Conservation (phyloP, 1,140 invertebrate genomes). For the Drosophila kohkoa region DNA sequence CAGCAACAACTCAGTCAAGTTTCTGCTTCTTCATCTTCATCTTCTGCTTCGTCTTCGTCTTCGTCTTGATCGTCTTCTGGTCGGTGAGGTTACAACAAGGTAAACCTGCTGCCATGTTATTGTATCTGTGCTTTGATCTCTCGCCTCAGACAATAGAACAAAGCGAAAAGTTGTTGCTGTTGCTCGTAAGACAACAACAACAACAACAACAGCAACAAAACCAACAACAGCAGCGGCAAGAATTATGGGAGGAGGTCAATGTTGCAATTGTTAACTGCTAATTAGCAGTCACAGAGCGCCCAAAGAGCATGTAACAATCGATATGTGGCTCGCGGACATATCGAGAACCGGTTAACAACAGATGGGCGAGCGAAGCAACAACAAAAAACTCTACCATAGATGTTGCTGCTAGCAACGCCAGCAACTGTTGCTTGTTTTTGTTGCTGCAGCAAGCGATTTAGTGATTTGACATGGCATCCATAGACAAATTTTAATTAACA, state of each 20-base stretch:
- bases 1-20: conserved; percentile 42
- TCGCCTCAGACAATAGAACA: conserved; percentile 74
- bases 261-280: conserved; percentile 79
- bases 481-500: conserved; percentile 31
- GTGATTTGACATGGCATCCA: conserved; percentile 35
- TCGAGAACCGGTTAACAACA: conserved; percentile 59
- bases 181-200: conserved; percentile 32
- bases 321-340: conserved; percentile 53
- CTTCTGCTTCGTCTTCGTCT: conserved; percentile 25
- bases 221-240: conserved; percentile 39
- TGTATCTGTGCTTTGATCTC: conserved; percentile 75
- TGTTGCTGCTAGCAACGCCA: conserved; percentile 13
- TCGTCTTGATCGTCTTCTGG: conserved; percentile 22
- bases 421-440: background rate
- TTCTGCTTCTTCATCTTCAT: conserved; percentile 22
- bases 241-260: conserved; percentile 78
- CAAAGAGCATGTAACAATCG: conserved; percentile 64
- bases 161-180: conserved; percentile 65
- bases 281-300: conserved; percentile 65
- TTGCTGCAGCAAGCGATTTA: conserved; percentile 26
- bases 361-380: background rate
- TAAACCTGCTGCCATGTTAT: conserved; percentile 76
- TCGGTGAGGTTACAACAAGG: conserved; percentile 75
- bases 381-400: conserved; percentile 6
- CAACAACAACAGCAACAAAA: conserved; percentile 25